phyloP scores from a whole-genome alignment of 2,113 vertebrate species.

The Serinus canaria region DNA sequence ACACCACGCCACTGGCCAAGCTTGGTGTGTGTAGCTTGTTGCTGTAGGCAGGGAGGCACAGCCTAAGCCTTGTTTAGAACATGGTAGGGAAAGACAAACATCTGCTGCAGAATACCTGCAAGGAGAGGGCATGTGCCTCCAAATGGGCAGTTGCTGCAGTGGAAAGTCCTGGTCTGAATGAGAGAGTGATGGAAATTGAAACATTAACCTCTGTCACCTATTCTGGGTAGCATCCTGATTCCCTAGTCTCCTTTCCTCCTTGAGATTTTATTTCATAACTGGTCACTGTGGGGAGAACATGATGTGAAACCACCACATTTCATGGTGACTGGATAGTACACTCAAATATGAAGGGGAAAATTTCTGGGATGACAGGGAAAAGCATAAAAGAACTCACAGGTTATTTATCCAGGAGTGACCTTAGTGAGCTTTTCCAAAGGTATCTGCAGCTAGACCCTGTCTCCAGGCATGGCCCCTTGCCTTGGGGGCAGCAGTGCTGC shows the following conservation, averaged over 20 bases:
- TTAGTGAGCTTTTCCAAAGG: neutral
- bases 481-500: neutral
- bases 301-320: neutral
- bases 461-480: neutral
- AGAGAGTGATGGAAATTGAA: neutral
- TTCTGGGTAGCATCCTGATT: neutral
- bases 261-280: neutral
- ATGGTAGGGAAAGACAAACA: neutral
- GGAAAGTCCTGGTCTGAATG: neutral
- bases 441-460: neutral
- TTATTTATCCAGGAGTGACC: neutral
- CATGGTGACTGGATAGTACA: neutral
- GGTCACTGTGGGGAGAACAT: neutral
- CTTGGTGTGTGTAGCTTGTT: neutral
- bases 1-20: rapidly evolving
- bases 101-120: neutral
- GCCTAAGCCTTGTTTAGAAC: neutral
- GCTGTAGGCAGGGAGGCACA: neutral
- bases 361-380: neutral
- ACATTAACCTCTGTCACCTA: neutral
- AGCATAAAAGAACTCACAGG: neutral
- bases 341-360: neutral
- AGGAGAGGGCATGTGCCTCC: rapidly evolving
- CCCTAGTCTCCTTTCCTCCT: neutral
- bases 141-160: neutral